A percentile compares a stretch with the other conserved stretches of the same genome.
phyloP scores from a whole-genome alignment of 2,113 vertebrate genomes.

The Agapornis roseicollis region DNA sequence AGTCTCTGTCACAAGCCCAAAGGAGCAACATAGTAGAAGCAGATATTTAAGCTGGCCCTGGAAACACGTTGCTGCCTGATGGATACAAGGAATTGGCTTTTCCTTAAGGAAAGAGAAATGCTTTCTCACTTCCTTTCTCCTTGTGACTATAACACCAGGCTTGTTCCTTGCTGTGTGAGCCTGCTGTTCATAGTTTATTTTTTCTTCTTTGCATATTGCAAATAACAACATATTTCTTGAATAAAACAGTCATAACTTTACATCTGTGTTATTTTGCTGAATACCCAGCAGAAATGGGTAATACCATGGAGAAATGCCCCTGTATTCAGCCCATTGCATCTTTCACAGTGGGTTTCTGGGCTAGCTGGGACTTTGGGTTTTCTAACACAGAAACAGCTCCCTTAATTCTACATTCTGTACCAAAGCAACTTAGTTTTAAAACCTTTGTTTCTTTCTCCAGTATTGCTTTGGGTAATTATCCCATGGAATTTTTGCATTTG shows the following conservation, averaged over 20 bases:
- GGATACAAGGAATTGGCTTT: not conserved
- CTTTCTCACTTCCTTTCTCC: not conserved
- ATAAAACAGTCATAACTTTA: not conserved
- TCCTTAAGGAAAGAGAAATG: not conserved
- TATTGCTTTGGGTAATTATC: not conserved
- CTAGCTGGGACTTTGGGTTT: not conserved
- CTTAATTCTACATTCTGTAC: not conserved
- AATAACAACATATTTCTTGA: not conserved
- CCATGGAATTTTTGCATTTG: fast-evolving
- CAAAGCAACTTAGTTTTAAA: not conserved
- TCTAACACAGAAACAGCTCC: not conserved
- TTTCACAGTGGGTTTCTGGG: not conserved
- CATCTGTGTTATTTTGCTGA: not conserved
- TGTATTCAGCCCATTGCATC: not conserved
- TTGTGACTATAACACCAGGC: fast-evolving
- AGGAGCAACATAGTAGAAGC: not conserved
- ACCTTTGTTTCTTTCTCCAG: not conserved
- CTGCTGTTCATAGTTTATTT: not conserved
- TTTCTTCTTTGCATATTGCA: not conserved
- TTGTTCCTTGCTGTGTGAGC: not conserved
- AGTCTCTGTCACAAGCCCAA: not conserved
- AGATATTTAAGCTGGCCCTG: not conserved
- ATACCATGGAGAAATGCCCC: not conserved
- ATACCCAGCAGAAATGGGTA: not conserved
- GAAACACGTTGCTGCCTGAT: not conserved